Evolutionary conservation across 1,140 invertebrate genomes (phyloP).

Genomic region (Drosophila malerkotliana): DNA sequence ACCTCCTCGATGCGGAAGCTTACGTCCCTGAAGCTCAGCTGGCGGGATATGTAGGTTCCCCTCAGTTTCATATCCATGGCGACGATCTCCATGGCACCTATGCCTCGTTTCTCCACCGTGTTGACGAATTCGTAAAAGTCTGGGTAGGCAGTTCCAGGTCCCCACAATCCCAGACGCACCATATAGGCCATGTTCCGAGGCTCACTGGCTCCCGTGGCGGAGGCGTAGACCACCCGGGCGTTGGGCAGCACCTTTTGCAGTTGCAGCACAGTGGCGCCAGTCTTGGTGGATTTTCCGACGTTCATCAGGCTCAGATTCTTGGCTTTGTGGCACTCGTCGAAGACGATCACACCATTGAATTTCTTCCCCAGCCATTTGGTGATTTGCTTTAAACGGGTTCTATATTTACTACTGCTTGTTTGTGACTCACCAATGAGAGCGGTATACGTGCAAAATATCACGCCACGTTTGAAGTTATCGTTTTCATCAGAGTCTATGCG

Average conservation of each 20-base stretch:
- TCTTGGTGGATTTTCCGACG: conserved; percentile 95
- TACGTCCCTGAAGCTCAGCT: conserved; percentile 98
- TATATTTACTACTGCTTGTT: conserved; percentile 93
- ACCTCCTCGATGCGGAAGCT: conserved; percentile 99
- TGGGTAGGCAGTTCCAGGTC: conserved; percentile 95
- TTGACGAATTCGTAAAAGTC: conserved; percentile 98
- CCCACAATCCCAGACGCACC: conserved; percentile 99
- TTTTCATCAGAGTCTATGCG: conserved; percentile 97
- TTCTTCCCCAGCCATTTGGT: conserved; percentile 98
- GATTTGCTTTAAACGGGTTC: conserved; percentile 96
- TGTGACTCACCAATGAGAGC: conserved; percentile 98
- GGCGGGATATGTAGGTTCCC: conserved; percentile 99
- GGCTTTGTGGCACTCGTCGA: conserved; percentile 99
- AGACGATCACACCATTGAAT: conserved; percentile 97
- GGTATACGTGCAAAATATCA: conserved; percentile 99
- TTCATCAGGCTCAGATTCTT: conserved; percentile 98
- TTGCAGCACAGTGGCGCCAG: conserved; percentile 95
- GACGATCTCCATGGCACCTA: conserved; percentile 99
- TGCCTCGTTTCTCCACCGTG: conserved; percentile 98
- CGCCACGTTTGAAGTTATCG: conserved; percentile 96
- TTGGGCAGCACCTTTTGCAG: conserved; percentile 97
- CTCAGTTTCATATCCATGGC: conserved; percentile 99
- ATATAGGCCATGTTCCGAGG: conserved; percentile 99
- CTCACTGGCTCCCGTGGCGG: conserved; percentile 98
- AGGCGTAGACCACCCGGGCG: conserved; percentile 98